Percentiles rank a stretch among this genome's conserved stretches.
Conservation (phyloP, 2,888 invertebrate species). For the Tinea pellionella region DNA sequence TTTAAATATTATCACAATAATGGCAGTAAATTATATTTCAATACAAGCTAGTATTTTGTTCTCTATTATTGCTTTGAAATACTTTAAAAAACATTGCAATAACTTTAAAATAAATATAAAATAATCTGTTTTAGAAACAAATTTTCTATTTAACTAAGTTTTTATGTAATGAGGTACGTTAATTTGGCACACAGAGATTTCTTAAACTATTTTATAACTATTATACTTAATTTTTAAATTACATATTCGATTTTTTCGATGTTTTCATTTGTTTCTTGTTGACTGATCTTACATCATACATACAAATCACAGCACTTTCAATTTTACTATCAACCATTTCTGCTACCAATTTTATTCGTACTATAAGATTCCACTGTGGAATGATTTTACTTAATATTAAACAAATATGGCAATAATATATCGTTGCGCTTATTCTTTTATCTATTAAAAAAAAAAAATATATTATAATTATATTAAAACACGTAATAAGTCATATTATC, state of each 20-base stretch:
- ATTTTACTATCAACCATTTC: constrained; percentile 62
- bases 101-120: constrained; percentile 9
- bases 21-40: constrained; percentile 25
- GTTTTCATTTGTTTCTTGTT: constrained; percentile 55
- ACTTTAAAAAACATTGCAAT: neutral
- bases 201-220: constrained; percentile 52
- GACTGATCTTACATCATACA: constrained; percentile 67
- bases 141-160: constrained; percentile 56
- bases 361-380: constrained; percentile 51
- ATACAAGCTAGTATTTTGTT: constrained; percentile 12
- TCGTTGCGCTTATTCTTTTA: neutral
- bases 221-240: constrained; percentile 49
- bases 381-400: constrained; percentile 48
- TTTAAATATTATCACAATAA: constrained; percentile 22
- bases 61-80: neutral
- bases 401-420: constrained; percentile 48
- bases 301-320: constrained; percentile 68
- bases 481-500: neutral
- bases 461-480: neutral
- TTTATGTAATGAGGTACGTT: constrained; percentile 79
- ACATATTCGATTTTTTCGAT: constrained; percentile 64
- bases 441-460: neutral
- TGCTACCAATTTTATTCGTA: constrained; percentile 51
- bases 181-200: constrained; percentile 84
- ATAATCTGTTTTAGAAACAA: constrained; percentile 34